A percentile compares a stretch with the other conserved stretches of the same genome.
Evolutionary conservation across 64 coral and sea anemone species (phyloP).

Genomic region (Dendrophyllia cribrosa): DNA sequence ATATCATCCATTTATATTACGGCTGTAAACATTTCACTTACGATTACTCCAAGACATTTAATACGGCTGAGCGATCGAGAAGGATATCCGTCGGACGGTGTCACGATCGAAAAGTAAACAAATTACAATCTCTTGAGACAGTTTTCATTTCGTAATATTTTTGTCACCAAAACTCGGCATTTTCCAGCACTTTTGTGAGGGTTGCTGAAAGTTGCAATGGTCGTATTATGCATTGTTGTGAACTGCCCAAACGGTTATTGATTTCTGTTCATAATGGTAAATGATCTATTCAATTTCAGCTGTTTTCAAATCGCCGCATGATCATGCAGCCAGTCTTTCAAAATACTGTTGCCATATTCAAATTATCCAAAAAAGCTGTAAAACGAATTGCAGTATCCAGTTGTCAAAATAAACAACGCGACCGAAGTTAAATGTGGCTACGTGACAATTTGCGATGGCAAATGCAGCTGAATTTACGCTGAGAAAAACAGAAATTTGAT

Average conservation of each 20-base stretch:
- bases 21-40: conserved; percentile 20
- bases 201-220: background rate
- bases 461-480: background rate
- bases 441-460: background rate
- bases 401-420: background rate
- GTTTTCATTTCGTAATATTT: background rate
- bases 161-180: background rate
- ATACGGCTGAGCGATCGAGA: background rate
- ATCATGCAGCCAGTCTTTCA: background rate
- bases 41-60: background rate
- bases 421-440: background rate
- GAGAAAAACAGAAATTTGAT: background rate
- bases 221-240: background rate
- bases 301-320: conserved; percentile 22
- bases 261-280: background rate
- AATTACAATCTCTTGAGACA: background rate
- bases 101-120: conserved; percentile 26
- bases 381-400: background rate
- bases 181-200: background rate
- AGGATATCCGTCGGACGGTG: background rate
- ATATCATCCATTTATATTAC: conserved; percentile 6
- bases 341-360: background rate
- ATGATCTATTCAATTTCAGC: conserved; percentile 21
- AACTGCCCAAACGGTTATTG: background rate
- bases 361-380: background rate